phyloP scores from a whole-genome alignment of 2,113 vertebrate species.

The Xenopus borealis region DNA sequence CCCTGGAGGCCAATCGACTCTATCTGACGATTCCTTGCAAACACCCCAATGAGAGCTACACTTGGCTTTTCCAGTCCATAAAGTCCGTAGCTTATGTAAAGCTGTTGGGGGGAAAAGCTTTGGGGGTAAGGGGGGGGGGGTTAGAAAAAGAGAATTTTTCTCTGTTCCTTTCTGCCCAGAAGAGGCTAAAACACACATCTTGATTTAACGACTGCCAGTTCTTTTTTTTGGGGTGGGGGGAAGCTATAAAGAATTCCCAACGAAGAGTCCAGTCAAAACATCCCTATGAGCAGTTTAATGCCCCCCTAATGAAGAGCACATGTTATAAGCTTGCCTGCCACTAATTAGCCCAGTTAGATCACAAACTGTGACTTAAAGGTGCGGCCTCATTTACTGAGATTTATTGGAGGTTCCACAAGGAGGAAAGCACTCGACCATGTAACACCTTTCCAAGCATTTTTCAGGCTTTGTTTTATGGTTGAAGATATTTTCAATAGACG shows the following conservation, averaged over 20 bases:
- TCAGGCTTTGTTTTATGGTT: neutral
- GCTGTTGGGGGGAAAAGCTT: neutral
- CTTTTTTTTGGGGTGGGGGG: constrained; percentile 60
- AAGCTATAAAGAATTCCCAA: constrained; percentile 70
- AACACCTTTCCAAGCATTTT: neutral
- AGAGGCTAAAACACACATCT: constrained; percentile 55
- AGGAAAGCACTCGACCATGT: constrained; percentile 21
- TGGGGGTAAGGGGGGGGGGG: constrained; percentile 9
- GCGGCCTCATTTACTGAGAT: constrained; percentile 37
- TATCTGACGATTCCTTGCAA: neutral
- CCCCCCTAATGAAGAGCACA: constrained; percentile 67
- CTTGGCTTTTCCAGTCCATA: constrained; percentile 12
- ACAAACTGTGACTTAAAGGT: constrained; percentile 54
- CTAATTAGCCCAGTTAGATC: constrained; percentile 59
- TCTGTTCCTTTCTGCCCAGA: constrained; percentile 48
- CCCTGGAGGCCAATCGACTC: constrained; percentile 6
- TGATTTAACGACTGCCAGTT: constrained; percentile 67
- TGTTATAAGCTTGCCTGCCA: constrained; percentile 61
- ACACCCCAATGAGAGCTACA: neutral
- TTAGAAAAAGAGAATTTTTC: neutral
- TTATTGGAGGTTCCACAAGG: constrained; percentile 26
- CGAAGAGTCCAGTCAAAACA: constrained; percentile 73
- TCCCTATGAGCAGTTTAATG: constrained; percentile 60
- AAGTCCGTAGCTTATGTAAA: constrained; percentile 15
- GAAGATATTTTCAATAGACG: neutral